Conservation (phyloP, 2,113 vertebrate species). For the Indri indri region DNA sequence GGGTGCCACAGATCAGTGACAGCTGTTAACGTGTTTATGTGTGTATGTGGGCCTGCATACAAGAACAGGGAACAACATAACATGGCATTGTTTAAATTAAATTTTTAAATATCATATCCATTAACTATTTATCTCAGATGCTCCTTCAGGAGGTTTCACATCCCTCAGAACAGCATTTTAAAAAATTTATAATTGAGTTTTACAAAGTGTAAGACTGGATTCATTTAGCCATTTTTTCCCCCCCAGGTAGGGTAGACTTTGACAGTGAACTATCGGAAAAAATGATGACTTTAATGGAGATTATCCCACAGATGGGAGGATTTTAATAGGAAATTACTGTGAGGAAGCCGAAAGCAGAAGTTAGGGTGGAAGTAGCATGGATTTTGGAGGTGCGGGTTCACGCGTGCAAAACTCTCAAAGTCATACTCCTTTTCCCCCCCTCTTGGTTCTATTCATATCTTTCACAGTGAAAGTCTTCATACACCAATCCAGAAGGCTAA, state of each 20-base stretch:
- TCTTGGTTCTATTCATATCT: not conserved
- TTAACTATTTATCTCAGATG: not conserved
- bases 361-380: not conserved
- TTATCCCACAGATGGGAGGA: not conserved
- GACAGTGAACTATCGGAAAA: not conserved
- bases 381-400: not conserved
- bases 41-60: not conserved
- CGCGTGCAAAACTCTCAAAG: not conserved
- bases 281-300: not conserved
- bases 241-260: not conserved
- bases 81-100: not conserved
- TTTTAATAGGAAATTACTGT: not conserved
- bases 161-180: not conserved
- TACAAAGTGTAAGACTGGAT: not conserved
- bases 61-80: not conserved
- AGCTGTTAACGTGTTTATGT: not conserved
- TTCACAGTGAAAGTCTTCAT: not conserved
- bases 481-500: not conserved
- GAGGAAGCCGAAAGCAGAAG: not conserved
- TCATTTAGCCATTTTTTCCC: not conserved
- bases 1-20: not conserved
- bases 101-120: not conserved
- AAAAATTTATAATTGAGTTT: slow-evolving; percentile 6
- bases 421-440: not conserved
- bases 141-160: not conserved